These are phyloP conservation scores for Pammene fasciana DNA, from an alignment of 2,888 invertebrate species.

Conservation along the genomic window DNA sequence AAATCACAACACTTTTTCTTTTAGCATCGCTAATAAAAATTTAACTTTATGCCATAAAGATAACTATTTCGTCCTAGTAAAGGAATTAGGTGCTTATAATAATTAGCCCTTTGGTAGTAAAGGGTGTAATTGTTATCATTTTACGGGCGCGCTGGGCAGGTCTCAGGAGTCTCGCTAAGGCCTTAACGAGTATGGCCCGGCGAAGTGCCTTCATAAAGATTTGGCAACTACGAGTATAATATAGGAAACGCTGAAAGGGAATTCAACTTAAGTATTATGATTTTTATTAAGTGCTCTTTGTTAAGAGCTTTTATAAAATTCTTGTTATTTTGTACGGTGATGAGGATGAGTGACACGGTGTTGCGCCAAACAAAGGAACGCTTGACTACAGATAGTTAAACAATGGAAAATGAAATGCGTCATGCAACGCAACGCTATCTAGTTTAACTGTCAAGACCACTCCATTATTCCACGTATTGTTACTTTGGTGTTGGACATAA, in stretches of 20 bases:
- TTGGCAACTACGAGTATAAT: constrained; percentile 36
- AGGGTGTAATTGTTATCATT: constrained; percentile 40
- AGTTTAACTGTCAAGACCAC: too few species aligned
- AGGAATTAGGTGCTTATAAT: constrained; percentile 36
- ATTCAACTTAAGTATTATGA: constrained; percentile 15
- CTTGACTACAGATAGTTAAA: too few species aligned
- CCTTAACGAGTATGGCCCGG: constrained; percentile 35
- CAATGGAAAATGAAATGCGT: too few species aligned
- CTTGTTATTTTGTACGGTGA: background rate
- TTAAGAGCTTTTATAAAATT: constrained; percentile 5
- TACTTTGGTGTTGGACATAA: too few species aligned
- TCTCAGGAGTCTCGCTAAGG: constrained; percentile 28
- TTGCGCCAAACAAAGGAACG: too few species aligned
- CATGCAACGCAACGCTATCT: too few species aligned
- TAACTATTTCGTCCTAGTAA: constrained; percentile 26
- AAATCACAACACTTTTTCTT: background rate
- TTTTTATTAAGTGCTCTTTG: background rate
- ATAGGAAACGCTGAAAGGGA: constrained; percentile 12
- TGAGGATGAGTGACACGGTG: background rate
- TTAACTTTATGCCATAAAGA: background rate
- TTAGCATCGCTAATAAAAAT: background rate
- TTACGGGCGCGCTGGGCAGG: constrained; percentile 33
- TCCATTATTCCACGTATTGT: too few species aligned
- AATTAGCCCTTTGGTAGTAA: constrained; percentile 36
- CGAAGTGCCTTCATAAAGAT: constrained; percentile 37